Evolutionary conservation across 2,888 invertebrate species (phyloP).

Genomic region (Allophyes oxyacanthae): DNA sequence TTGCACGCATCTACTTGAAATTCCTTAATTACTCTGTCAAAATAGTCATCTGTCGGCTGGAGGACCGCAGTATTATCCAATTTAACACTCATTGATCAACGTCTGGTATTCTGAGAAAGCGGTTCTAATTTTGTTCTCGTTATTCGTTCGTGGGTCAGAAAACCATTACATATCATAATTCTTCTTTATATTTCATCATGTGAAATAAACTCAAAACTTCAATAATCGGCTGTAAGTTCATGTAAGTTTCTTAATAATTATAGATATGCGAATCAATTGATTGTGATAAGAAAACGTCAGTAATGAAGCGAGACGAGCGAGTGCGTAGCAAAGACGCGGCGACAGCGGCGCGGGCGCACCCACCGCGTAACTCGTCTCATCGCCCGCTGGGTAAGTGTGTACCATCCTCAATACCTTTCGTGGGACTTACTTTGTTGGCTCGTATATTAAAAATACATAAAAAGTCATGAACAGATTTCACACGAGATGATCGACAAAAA

Average conservation of each 20-base stretch:
- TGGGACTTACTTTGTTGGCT: constrained; percentile 39
- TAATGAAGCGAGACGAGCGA: constrained; percentile 32
- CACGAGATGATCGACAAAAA: constrained; percentile 81
- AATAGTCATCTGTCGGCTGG: constrained; percentile 68
- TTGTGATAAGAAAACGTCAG: constrained; percentile 32
- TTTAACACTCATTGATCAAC: constrained; percentile 72
- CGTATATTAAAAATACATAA: constrained; percentile 58
- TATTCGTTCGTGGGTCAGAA: background rate
- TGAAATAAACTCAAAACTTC: too few species aligned
- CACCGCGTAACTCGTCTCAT: constrained; percentile 2
- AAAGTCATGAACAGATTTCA: constrained; percentile 72
- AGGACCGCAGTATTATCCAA: constrained; percentile 67
- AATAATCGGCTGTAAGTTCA: background rate
- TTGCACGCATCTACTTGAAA: constrained; percentile 57
- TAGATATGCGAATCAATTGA: constrained; percentile 14
- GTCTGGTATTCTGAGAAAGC: constrained; percentile 69
- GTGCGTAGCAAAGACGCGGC: background rate
- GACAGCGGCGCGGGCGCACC: constrained; percentile 14
- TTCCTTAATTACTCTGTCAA: constrained; percentile 78
- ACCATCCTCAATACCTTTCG: constrained; percentile 20
- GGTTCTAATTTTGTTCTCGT: constrained; percentile 51
- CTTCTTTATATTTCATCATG: too few species aligned
- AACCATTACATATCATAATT: too few species aligned
- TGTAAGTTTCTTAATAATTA: constrained; percentile 17
- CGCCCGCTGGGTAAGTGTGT: constrained; percentile 3